Base-by-base conservation (phyloP, 2,888 invertebrate species). In the Synanthedon myopaeformis region DNA sequence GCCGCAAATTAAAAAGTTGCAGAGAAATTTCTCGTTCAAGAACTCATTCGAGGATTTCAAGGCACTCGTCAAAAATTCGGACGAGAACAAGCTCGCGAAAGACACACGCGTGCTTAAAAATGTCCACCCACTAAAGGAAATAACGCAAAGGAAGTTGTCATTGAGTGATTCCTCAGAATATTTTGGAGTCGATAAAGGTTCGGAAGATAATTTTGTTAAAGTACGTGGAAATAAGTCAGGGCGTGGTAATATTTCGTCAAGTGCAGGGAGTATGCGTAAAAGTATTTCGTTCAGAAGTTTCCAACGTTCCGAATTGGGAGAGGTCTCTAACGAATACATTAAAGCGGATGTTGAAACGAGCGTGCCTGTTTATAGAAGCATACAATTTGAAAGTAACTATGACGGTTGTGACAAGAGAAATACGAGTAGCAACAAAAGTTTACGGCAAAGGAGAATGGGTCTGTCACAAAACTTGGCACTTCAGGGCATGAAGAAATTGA, bases 1-100 rank as follows among this genome's bases (percentile, higher is more conserved):
- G n/a, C 78, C 80, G 42, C 79, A 78, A 56, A 70, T 86, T 17
- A 80, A 70, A 61, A 80, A 76, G 59, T 60, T 85, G 54, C 74
- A 75, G 53, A 74, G 74, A 60, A 78, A 74, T 54, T 80, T 74
- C 59, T 82, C 84, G 41, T 74, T 70, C 49, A 64, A 69, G n/a
- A 72, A 69, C n/a, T 67, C 66, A 4, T 62, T 71, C 56, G 72
- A 72, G 51, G 70, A 67, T 53, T 67, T 72, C 51, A 72, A 64
- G 51, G 61, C 65, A 49, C 59, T 57, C 6, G 42, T 35, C 42
- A 72, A 70, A 19, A 61, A 60, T 56, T 67, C 71, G 0, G 56
- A 55, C 41, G 64, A 64, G 35, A 60, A 59, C 63, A 64, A 53
- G 60, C 54, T 45, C 57, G 64, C 14, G 62, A 63, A 52, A 61